These are phyloP conservation scores for Rhopalosiphum nymphaeae DNA, from an alignment of 2,888 invertebrate genomes.

Conservation along the genomic window DNA sequence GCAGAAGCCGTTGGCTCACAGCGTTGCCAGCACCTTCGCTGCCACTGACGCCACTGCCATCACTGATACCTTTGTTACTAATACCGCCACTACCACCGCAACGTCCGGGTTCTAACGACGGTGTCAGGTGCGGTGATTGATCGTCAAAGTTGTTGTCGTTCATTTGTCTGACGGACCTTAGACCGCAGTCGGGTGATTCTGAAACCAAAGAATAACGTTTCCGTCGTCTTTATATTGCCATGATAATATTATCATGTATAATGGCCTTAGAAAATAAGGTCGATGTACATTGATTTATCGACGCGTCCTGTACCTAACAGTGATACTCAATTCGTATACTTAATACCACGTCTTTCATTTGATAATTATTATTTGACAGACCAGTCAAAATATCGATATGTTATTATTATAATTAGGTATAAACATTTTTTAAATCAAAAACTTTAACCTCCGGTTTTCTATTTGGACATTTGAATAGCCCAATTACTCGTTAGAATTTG, in stretches of 20 bases:
- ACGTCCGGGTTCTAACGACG: background rate
- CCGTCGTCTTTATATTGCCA: background rate
- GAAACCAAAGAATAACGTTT: background rate
- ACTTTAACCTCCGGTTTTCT: background rate
- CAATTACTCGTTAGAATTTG: background rate
- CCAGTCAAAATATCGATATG: background rate
- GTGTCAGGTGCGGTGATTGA: background rate
- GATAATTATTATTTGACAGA: background rate
- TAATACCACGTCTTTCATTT: background rate
- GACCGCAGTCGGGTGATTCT: slow-evolving; percentile 45
- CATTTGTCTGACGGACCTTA: background rate
- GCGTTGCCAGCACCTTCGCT: no score
- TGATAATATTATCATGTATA: background rate
- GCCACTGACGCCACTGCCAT: background rate
- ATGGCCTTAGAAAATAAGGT: background rate
- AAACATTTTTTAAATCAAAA: background rate
- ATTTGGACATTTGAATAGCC: background rate
- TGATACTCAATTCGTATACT: background rate
- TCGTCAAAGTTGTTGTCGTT: background rate
- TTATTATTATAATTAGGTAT: background rate
- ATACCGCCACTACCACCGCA: background rate
- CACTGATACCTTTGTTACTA: background rate
- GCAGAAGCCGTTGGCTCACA: background rate
- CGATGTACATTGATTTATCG: no score
- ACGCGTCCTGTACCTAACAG: no score